Conservation (phyloP, 2,113 vertebrate species). For the Chlorocebus sabaeus region DNA sequence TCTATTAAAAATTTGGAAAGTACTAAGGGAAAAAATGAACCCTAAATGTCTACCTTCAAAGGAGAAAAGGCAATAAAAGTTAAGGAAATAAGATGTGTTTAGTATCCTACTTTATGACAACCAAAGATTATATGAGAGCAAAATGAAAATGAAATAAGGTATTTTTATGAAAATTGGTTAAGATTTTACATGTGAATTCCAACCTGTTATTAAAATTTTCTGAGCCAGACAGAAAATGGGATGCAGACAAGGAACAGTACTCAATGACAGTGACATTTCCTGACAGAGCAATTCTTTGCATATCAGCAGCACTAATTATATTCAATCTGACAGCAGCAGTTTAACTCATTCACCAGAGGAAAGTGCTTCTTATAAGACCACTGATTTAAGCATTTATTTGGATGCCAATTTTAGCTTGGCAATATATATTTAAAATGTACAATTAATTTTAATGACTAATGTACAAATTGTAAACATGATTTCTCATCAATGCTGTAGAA, state of each 20-base stretch:
- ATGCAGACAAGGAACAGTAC: constrained; percentile 77
- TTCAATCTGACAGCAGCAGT: constrained; percentile 82
- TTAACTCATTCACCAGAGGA: constrained; percentile 85
- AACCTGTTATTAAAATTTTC: constrained; percentile 84
- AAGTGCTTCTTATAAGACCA: constrained; percentile 69
- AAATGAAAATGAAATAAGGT: constrained; percentile 75
- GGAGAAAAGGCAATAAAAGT: constrained; percentile 55
- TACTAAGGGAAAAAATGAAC: constrained; percentile 38
- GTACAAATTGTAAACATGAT: constrained; percentile 44
- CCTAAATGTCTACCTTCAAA: constrained; percentile 37
- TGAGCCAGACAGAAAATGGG: constrained; percentile 82
- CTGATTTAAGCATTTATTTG: constrained; percentile 78
- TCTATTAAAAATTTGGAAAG: constrained; percentile 62
- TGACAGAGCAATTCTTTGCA: constrained; percentile 86
- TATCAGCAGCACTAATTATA: constrained; percentile 84
- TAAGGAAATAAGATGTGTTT: constrained; percentile 73
- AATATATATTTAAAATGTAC: constrained; percentile 68
- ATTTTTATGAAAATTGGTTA: constrained; percentile 75
- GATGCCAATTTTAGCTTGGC: constrained; percentile 77
- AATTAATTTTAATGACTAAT: constrained; percentile 71
- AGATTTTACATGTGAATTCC: constrained; percentile 81
- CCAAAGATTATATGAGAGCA: constrained; percentile 64
- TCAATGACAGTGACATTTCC: constrained; percentile 86
- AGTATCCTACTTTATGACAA: constrained; percentile 67
- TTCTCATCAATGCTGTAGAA: constrained; percentile 14